Evolutionary conservation across 2,888 invertebrate genomes (phyloP).

Genomic region (Bugulina stolonifera): DNA sequence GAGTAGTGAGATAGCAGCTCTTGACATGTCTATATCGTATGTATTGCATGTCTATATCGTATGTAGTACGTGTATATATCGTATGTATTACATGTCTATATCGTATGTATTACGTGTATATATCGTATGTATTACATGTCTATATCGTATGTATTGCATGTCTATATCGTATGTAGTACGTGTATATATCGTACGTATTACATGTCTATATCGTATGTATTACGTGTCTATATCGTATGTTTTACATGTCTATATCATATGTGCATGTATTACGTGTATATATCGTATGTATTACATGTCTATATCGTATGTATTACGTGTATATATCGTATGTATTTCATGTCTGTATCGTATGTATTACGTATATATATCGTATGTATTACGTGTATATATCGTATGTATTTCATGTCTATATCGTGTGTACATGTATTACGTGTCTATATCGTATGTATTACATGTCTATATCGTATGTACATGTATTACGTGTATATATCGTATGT

Average conservation of each 20-base stretch:
- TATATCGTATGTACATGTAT: slow-evolving; percentile 74
- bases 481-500: not conserved
- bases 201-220: slow-evolving; percentile 73
- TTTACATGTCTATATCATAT: slow-evolving; percentile 84
- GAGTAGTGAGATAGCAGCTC: slow-evolving; percentile 78
- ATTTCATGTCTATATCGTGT: not conserved
- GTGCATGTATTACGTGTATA: too few species aligned
- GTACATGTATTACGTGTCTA: too few species aligned
- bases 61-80: slow-evolving; percentile 83
- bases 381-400: slow-evolving; percentile 78
- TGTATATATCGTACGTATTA: too few species aligned
- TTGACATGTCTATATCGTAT: slow-evolving; percentile 84
- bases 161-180: slow-evolving; percentile 69
- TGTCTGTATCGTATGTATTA: slow-evolving; percentile 71
- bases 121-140: slow-evolving; percentile 62
- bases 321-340: too few species aligned
- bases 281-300: slow-evolving; percentile 60
- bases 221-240: not conserved
- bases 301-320: slow-evolving; percentile 64
- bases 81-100: slow-evolving; percentile 55
- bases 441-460: slow-evolving; percentile 74
- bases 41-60: slow-evolving; percentile 26
- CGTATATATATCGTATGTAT: not conserved
- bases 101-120: too few species aligned
- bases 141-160: too few species aligned